phyloP scores from a whole-genome alignment of 2,113 vertebrate genomes.

The Ceyx cyanopectus region DNA sequence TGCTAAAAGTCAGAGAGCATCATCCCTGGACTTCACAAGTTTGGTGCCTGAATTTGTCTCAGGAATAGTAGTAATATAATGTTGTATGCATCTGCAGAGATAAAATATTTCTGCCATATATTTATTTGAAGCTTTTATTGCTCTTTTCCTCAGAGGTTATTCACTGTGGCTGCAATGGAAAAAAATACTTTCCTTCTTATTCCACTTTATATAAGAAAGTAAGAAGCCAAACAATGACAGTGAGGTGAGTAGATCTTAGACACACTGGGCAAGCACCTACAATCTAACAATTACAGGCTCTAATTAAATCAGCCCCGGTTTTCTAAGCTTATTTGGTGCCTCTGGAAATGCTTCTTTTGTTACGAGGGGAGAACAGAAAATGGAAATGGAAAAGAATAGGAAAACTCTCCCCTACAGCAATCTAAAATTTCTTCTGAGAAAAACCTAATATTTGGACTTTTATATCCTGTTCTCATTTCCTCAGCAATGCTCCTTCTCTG shows the following conservation, averaged over 20 bases:
- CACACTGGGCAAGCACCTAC: background rate
- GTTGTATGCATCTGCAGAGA: background rate
- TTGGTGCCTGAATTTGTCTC: constrained; percentile 15
- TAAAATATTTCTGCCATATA: constrained; percentile 19
- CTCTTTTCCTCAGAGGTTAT: background rate
- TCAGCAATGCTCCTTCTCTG: background rate
- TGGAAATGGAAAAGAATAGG: background rate
- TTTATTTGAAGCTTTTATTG: constrained; percentile 35
- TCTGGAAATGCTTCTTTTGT: background rate
- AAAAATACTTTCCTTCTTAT: background rate
- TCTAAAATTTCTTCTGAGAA: background rate
- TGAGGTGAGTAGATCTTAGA: background rate
- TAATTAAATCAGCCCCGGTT: background rate
- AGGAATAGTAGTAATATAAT: background rate
- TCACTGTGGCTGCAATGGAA: background rate
- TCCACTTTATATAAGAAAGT: background rate
- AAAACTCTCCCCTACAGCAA: background rate
- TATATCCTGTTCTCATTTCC: background rate
- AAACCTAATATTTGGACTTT: background rate
- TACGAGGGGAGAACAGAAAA: background rate
- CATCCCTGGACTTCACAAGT: background rate
- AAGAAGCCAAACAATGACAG: background rate
- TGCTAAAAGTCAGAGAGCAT: background rate
- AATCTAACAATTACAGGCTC: background rate
- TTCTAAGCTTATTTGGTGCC: background rate